Evolutionary conservation across 2,888 invertebrate species (phyloP).

Genomic region (Pachliopta kotzebuea): DNA sequence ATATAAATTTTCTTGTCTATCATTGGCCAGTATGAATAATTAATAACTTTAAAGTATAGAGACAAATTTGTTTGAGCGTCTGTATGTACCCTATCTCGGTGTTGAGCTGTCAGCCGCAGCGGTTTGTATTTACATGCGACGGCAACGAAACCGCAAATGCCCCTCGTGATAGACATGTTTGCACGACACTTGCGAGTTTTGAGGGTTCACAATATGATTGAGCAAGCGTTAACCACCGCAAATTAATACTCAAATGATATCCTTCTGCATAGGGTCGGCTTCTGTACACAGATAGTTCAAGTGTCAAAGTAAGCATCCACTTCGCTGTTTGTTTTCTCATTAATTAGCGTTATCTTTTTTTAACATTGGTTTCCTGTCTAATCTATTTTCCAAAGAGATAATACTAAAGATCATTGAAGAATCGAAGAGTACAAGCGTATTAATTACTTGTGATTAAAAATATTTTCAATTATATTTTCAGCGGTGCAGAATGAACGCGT

Average conservation of each 20-base stretch:
- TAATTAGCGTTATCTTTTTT: not conserved
- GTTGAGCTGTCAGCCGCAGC: constrained; percentile 28
- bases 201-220: constrained; percentile 30
- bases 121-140: constrained; percentile 33
- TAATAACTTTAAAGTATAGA: no score
- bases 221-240: constrained; percentile 14
- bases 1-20: no score
- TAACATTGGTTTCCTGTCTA: no score
- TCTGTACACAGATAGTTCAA: constrained; percentile 12
- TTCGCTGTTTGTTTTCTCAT: not conserved
- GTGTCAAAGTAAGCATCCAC: not conserved
- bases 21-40: no score
- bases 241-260: constrained; percentile 15
- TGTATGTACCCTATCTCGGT: not conserved
- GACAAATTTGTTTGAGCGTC: not conserved
- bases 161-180: constrained; percentile 42
- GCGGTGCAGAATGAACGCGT: constrained; percentile 96
- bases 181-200: constrained; percentile 42
- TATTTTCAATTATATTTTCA: constrained; percentile 53
- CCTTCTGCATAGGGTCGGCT: constrained; percentile 1
- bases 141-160: constrained; percentile 29
- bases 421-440: no score
- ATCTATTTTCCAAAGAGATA: no score
- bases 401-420: no score
- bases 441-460: no score